A percentile compares a stretch with the other conserved stretches of the same genome.
These are phyloP conservation scores for Papilio polyxenes DNA, from an alignment of 1,140 invertebrate species.

Conservation along the genomic window DNA sequence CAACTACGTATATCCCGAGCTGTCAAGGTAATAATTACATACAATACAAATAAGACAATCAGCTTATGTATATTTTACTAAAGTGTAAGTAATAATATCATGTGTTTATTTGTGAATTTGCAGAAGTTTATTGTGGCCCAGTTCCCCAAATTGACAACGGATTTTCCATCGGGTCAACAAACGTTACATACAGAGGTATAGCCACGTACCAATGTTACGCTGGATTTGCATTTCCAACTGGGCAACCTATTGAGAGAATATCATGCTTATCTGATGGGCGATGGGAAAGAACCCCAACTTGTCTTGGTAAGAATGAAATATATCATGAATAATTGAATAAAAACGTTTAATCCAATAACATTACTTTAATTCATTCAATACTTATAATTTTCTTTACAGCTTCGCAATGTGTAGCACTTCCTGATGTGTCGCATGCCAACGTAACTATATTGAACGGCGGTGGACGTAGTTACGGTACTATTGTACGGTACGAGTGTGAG, in stretches of 20 bases:
- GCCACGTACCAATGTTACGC: slow-evolving; percentile 98
- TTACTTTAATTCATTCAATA: slow-evolving; percentile 29
- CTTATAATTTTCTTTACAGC: slow-evolving; percentile 81
- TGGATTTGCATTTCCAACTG: slow-evolving; percentile 95
- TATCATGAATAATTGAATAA: neutral
- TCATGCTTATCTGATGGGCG: slow-evolving; percentile 92
- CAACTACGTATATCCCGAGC: slow-evolving; percentile 93
- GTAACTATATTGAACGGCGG: slow-evolving; percentile 95
- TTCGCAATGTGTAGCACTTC: slow-evolving; percentile 94
- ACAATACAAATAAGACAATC: slow-evolving; percentile 12
- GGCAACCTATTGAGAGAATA: slow-evolving; percentile 93
- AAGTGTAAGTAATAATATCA: neutral
- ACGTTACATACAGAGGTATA: slow-evolving; percentile 95
- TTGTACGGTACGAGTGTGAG: slow-evolving; percentile 96
- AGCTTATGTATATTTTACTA: neutral
- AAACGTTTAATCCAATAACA: neutral
- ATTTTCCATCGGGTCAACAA: slow-evolving; percentile 96
- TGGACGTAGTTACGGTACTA: slow-evolving; percentile 96
- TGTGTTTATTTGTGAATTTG: slow-evolving; percentile 49
- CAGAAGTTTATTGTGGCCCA: slow-evolving; percentile 97
- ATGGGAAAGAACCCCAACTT: slow-evolving; percentile 95
- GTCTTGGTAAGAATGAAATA: slow-evolving; percentile 83
- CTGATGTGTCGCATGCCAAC: slow-evolving; percentile 93
- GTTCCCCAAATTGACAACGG: slow-evolving; percentile 99
- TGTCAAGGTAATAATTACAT: slow-evolving; percentile 88